Evolutionary conservation across 2,888 invertebrate genomes (phyloP).

Genomic region (Odontocerum albicorne): DNA sequence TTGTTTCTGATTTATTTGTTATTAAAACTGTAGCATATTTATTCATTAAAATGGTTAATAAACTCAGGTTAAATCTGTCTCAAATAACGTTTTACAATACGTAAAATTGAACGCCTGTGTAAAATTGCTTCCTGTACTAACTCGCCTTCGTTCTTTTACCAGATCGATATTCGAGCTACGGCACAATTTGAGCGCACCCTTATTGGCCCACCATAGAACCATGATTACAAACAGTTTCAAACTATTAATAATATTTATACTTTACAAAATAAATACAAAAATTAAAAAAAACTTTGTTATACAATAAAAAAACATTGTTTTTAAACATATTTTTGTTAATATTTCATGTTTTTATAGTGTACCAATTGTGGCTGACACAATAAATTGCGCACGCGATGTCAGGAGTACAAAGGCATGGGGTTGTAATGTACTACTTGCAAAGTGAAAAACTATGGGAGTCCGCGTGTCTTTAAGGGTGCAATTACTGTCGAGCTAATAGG

Average conservation of each 20-base stretch:
- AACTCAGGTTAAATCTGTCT: too few species aligned
- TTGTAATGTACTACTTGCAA: conserved; percentile 9
- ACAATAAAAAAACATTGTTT: too few species aligned
- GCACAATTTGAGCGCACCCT: conserved; percentile 16
- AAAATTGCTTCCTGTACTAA: conserved; percentile 25
- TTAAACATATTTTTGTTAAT: background rate
- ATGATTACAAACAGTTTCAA: background rate
- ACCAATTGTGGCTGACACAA: conserved; percentile 14
- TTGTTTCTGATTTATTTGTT: too few species aligned
- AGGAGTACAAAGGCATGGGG: conserved; percentile 12
- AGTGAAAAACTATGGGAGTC: conserved; percentile 29
- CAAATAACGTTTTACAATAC: conserved; percentile 1
- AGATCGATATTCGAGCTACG: conserved; percentile 33
- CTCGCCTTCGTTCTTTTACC: conserved; percentile 28
- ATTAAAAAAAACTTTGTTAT: background rate
- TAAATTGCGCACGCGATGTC: conserved; percentile 21
- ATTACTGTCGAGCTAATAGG: conserved; percentile 28
- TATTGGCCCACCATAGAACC: conserved; percentile 24
- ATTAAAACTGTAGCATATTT: too few species aligned
- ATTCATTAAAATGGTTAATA: too few species aligned
- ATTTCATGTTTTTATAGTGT: conserved; percentile 8
- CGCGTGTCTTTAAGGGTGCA: conserved; percentile 30
- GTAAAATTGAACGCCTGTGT: conserved; percentile 24
- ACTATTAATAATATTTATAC: background rate
- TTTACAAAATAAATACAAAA: background rate